Percentiles rank a stretch among this genome's conserved stretches.
Evolutionary conservation across 2,888 invertebrate species (phyloP).

Genomic region (Cylloceria caligata): DNA sequence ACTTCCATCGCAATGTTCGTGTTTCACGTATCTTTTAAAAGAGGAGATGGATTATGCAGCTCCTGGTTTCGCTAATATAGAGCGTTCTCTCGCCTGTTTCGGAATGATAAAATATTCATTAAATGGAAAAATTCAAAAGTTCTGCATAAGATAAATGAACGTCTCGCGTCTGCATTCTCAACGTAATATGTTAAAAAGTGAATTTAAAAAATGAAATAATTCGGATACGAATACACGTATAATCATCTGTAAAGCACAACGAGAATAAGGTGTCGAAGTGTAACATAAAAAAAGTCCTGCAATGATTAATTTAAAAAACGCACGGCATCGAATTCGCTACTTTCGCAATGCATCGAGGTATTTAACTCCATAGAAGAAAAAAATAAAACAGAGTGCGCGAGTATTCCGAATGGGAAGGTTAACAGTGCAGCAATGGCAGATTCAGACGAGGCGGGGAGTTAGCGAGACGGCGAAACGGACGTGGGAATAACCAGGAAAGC

Average conservation of each 20-base stretch:
- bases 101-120: constrained; percentile 23
- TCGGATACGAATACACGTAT: not conserved
- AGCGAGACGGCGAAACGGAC: constrained; percentile 3
- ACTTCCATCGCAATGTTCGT: not conserved
- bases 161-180: not conserved
- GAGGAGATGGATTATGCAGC: not conserved
- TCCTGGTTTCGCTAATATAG: not conserved
- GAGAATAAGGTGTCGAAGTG: constrained; percentile 1
- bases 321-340: constrained; percentile 3
- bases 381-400: not conserved
- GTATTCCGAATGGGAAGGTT: constrained; percentile 18
- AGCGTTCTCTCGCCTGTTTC: not conserved
- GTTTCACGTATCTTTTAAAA: not conserved
- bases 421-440: not conserved
- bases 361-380: constrained; percentile 19
- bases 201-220: constrained; percentile 7
- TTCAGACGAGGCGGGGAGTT: constrained; percentile 35
- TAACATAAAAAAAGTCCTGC: not conserved
- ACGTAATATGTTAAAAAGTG: not conserved
- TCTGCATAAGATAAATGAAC: not conserved
- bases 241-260: not conserved
- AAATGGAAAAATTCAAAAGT: not conserved
- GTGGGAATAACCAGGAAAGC: constrained; percentile 23
- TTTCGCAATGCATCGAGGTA: constrained; percentile 32
- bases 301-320: not conserved